These are phyloP conservation scores for Xerus inauris DNA, from an alignment of 2,113 vertebrate species.

Conservation along the genomic window DNA sequence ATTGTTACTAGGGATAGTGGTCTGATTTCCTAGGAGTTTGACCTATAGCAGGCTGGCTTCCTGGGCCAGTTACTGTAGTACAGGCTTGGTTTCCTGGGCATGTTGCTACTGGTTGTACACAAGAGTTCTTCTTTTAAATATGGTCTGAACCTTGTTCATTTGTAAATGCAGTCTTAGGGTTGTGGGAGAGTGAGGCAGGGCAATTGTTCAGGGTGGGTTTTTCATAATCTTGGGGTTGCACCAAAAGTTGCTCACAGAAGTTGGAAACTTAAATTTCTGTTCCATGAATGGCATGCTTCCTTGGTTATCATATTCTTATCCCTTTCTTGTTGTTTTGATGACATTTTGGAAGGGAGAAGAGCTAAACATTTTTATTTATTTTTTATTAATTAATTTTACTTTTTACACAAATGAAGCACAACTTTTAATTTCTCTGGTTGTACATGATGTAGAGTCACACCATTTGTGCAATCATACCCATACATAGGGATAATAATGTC, in stretches of 20 bases:
- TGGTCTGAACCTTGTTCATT: not conserved
- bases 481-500: no score
- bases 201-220: not conserved
- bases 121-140: not conserved
- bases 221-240: not conserved
- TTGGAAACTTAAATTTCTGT: not conserved
- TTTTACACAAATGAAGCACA: no score
- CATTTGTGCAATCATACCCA: no score
- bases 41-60: not conserved
- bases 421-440: no score
- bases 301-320: not conserved
- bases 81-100: not conserved
- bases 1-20: not conserved
- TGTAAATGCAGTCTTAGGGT: not conserved
- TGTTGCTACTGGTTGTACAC: not conserved
- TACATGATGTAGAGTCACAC: no score
- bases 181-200: not conserved
- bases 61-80: not conserved
- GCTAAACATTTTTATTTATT: not conserved
- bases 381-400: no score
- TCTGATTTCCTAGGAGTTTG: not conserved
- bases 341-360: not conserved
- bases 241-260: not conserved
- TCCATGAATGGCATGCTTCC: not conserved
- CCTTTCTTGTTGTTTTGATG: not conserved